These are phyloP conservation scores for Oophaga pumilio DNA, from an alignment of 2,113 vertebrate genomes.

Conservation along the genomic window DNA sequence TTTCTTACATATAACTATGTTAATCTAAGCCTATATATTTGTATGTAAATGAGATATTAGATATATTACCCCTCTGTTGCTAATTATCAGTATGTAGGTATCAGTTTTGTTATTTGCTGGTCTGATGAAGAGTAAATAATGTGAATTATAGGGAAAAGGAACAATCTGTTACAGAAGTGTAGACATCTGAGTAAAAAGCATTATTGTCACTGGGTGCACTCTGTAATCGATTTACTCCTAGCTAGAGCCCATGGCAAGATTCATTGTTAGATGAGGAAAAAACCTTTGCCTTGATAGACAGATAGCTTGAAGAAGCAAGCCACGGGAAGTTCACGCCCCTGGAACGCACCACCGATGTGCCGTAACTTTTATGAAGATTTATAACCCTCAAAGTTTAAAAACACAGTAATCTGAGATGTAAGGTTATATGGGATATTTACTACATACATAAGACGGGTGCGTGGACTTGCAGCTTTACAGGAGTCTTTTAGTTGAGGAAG, in stretches of 20 bases:
- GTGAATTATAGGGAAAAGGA: background rate
- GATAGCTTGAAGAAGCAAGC: background rate
- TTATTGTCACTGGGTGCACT: background rate
- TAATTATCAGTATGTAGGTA: background rate
- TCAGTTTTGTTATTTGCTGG: background rate
- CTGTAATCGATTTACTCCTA: background rate
- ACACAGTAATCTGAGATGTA: background rate
- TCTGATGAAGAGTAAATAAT: background rate
- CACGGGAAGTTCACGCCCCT: background rate
- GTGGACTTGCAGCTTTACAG: background rate
- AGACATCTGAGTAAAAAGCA: background rate
- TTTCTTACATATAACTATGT: background rate
- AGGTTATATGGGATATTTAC: background rate
- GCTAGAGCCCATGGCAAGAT: background rate
- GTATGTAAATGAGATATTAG: too few species aligned
- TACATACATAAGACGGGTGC: background rate
- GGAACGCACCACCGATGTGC: background rate
- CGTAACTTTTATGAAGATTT: background rate
- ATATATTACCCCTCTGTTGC: background rate
- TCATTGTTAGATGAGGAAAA: background rate
- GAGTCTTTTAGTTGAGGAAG: background rate
- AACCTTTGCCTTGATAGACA: conserved; percentile 20
- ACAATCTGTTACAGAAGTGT: background rate
- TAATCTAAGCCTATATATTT: too few species aligned
- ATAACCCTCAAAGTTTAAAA: background rate